Evolutionary conservation across 2,113 vertebrate species (phyloP).

Genomic region (Rhadina sibilatrix): DNA sequence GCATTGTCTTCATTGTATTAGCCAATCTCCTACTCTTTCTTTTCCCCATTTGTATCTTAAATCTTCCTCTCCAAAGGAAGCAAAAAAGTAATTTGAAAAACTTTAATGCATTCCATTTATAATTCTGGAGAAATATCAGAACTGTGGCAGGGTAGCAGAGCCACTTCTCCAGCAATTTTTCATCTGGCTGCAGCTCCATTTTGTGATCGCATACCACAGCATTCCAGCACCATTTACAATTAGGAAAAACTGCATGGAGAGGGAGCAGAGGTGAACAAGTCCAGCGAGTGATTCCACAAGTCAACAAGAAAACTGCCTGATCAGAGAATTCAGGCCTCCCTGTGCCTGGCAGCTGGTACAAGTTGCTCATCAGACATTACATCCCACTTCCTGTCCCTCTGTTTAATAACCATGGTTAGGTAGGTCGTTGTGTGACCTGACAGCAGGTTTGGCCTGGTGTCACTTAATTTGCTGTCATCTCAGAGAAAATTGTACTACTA

Average conservation of each 20-base stretch:
- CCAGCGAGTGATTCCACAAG: background rate
- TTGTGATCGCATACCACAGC: accelerated
- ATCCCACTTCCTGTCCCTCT: background rate
- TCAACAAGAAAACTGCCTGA: background rate
- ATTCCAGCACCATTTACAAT: background rate
- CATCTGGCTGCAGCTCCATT: background rate
- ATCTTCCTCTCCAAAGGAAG: background rate
- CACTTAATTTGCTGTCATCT: background rate
- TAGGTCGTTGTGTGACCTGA: background rate
- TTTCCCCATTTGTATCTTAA: background rate
- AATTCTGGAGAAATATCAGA: background rate
- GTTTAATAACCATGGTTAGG: background rate
- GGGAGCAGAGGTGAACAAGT: background rate
- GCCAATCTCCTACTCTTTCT: background rate
- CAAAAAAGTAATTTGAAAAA: background rate
- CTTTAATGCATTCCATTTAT: accelerated
- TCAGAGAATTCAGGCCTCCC: background rate
- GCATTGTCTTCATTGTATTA: background rate
- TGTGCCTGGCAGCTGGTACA: background rate
- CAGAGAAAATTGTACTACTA: background rate
- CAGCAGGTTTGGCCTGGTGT: background rate
- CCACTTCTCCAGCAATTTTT: background rate
- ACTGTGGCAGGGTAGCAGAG: background rate
- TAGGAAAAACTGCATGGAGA: background rate
- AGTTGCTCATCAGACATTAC: background rate